Base-by-base conservation (phyloP, 2,113 vertebrate genomes). In the Pachycephala philippinensis region DNA sequence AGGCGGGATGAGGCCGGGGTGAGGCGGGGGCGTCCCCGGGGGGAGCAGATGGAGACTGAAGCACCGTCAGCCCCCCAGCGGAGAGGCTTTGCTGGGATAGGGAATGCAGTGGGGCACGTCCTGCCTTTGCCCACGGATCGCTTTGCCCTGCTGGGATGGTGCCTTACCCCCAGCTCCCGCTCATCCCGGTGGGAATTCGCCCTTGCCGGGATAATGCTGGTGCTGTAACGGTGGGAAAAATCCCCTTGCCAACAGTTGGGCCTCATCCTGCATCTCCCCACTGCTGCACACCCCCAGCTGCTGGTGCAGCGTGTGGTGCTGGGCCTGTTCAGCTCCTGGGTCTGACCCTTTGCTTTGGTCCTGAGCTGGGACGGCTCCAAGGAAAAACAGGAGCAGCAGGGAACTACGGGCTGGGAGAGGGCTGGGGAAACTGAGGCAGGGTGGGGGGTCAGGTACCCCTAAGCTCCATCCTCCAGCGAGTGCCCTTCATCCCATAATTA, bases 341-440 rank as follows among this genome's bases (percentile, higher is more conserved):
- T 40, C 83, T 13, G 3, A 6, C 39, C 56, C 7, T 64, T 31
- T 20, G 52, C 57, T 66, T 47, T 0, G 0, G 2, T 39, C n/a
- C 39, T 7, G 21, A 39, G 35, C n/a, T 57, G 69, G 31, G 50
- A 44, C 0, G 0, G 26, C 61, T 61, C 64, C 4, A 5, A 47
- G 40, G 22, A 39, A 70, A 22, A 20, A 4, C 3, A 2, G 44
- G 52, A 82, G 12, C 57, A 37, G 15, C 2, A 3, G 65, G 14
- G 76, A 86, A 0, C n/a, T 26, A 10, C 23, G 40, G 42, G 28
- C 5, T 40, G 54, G 10, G 30, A 0, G 2, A 54, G 40, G 17
- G 17, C 4, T 82, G 91, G 79, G 84, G 87, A 89, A 92, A 94
- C 93, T 84, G 96, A 96, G 93, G 93, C 54, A 57, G 17, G 6